Conservation (phyloP, 2,888 invertebrate genomes). For the Lysandra coridon region DNA sequence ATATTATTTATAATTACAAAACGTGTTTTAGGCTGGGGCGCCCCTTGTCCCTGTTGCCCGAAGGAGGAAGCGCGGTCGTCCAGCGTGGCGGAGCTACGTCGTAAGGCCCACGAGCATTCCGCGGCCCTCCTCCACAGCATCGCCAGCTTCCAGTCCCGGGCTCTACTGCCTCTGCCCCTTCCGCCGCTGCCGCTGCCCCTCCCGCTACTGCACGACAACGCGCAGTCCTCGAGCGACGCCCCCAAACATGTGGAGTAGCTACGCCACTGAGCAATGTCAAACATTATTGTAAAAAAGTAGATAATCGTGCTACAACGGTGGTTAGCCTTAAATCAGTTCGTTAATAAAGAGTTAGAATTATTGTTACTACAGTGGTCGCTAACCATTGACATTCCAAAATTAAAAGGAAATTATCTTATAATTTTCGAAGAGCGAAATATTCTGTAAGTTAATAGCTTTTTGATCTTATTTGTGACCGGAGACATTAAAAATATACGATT, state of each 20-base stretch:
- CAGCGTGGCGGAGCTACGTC: constrained; percentile 94
- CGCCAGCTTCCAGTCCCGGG: constrained; percentile 83
- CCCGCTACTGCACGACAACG: constrained; percentile 49
- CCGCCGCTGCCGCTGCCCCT: constrained; percentile 64
- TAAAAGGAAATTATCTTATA: neutral
- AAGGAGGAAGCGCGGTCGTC: constrained; percentile 88
- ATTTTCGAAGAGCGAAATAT: too few relatives aligned
- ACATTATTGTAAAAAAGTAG: neutral
- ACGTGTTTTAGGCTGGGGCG: constrained; percentile 82
- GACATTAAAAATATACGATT: neutral
- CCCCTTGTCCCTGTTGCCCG: constrained; percentile 90
- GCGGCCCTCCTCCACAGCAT: constrained; percentile 90
- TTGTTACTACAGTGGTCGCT: too few relatives aligned
- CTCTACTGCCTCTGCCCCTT: constrained; percentile 69
- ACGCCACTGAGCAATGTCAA: constrained; percentile 6
- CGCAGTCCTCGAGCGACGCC: constrained; percentile 47
- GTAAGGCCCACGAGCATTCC: constrained; percentile 97
- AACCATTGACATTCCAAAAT: too few relatives aligned
- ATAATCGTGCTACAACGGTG: too few relatives aligned
- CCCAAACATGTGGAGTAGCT: constrained; percentile 64
- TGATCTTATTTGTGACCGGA: neutral
- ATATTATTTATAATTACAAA: neutral
- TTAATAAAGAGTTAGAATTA: too few relatives aligned
- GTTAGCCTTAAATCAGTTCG: too few relatives aligned
- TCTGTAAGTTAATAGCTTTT: too few relatives aligned